Percentiles rank a stretch among this genome's conserved stretches.
These are phyloP conservation scores for Galemys pyrenaicus DNA, from an alignment of 2,113 vertebrate genomes.

Conservation along the genomic window DNA sequence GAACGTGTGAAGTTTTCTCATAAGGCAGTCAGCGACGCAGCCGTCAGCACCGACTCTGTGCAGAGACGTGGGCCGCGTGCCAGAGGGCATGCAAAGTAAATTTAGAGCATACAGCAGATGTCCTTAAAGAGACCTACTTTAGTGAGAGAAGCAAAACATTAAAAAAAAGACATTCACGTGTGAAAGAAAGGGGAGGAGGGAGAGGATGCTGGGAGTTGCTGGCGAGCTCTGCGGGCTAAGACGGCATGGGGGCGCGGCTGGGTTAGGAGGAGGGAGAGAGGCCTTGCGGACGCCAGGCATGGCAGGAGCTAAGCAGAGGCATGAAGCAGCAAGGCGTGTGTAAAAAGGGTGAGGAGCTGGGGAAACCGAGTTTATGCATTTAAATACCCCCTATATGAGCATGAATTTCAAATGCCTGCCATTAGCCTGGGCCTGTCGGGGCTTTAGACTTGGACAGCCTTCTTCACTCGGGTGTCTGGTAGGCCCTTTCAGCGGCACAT, in stretches of 20 bases:
- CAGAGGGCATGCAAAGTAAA: not conserved
- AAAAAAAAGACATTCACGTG: not conserved
- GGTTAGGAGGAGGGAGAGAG: not conserved
- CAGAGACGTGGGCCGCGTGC: not conserved
- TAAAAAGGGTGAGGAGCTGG: not conserved
- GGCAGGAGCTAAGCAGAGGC: not conserved
- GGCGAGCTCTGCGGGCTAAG: not conserved
- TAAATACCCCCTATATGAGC: not conserved
- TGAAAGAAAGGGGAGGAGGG: not conserved
- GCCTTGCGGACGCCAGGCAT: not conserved
- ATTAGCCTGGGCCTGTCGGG: not conserved
- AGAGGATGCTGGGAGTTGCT: not conserved
- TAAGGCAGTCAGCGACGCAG: not conserved
- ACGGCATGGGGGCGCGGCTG: not conserved
- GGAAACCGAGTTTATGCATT: not conserved
- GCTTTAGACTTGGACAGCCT: not conserved
- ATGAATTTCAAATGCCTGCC: not conserved
- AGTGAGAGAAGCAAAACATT: not conserved
- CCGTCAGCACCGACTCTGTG: not conserved
- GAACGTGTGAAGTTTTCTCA: conserved; percentile 44
- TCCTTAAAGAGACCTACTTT: conserved; percentile 24
- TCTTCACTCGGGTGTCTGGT: not conserved
- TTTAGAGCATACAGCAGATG: conserved; percentile 4
- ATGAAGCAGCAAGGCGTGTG: not conserved
- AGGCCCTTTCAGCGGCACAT: not conserved